These are phyloP conservation scores for Drosophila melanosoma DNA, from an alignment of 2,888 invertebrate species.

Conservation along the genomic window DNA sequence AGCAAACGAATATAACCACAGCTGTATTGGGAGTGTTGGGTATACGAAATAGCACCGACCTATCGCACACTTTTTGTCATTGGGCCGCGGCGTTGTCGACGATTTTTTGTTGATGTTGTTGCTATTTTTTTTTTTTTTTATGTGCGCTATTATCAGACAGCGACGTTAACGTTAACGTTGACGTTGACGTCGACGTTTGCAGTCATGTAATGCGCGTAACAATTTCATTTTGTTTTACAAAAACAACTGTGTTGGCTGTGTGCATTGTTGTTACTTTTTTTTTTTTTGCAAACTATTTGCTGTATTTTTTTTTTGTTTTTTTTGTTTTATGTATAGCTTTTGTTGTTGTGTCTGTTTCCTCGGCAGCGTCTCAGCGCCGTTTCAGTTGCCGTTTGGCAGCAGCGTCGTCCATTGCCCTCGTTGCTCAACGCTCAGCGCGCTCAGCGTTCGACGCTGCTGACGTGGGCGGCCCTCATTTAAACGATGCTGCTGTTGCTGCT, in stretches of 20 bases:
- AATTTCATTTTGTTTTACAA: constrained; percentile 70
- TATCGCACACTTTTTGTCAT: constrained; percentile 79
- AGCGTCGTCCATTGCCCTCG: constrained; percentile 74
- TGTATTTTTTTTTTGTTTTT: constrained; percentile 8
- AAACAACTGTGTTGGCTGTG: constrained; percentile 40
- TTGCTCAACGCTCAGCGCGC: constrained; percentile 40
- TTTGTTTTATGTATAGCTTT: constrained; percentile 28
- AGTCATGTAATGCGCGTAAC: constrained; percentile 67
- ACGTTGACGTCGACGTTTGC: constrained; percentile 24
- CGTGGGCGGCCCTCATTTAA: constrained; percentile 2
- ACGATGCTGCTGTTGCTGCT: constrained; percentile 14
- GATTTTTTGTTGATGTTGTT: constrained; percentile 16
- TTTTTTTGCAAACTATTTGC: constrained; percentile 16
- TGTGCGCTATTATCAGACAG: constrained; percentile 65
- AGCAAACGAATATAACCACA: constrained; percentile 12
- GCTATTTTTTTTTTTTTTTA: constrained; percentile 15
- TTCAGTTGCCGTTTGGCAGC: constrained; percentile 39
- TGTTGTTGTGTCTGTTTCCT: constrained; percentile 39
- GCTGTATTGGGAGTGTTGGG: not conserved
- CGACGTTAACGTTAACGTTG: constrained; percentile 32
- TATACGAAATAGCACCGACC: constrained; percentile 64
- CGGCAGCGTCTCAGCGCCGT: constrained; percentile 26
- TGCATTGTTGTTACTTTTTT: constrained; percentile 38
- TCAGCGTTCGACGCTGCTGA: constrained; percentile 15
- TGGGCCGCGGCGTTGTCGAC: constrained; percentile 63